Evolutionary conservation across 2,888 invertebrate species (phyloP), one percentile per base, ranked within the genome.

Genomic region (Heterodera filipjevi): DNA sequence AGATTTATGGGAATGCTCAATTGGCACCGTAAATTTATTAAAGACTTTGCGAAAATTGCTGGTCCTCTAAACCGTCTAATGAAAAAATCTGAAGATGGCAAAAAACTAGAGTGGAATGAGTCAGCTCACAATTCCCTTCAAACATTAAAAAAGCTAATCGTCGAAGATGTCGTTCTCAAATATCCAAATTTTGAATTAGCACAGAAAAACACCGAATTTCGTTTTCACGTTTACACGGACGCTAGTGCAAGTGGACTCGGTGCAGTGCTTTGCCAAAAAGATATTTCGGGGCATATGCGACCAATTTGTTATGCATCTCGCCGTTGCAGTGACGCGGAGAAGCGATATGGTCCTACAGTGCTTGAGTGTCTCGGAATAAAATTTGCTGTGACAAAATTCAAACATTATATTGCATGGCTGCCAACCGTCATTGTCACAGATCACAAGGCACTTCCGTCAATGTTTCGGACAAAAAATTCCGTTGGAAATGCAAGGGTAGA

Each of bases 1-100:
- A 19, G 77, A 27, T 74, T 75, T 30, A 0, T 77, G 0, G 77
- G 77, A 2, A 3, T 77, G 22, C n/a, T n/a, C 22, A 77, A 77
- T 46, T 77, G 35, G 35, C 76, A 76, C 33, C 49, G 77, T 19
- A 77, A 76, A 14, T 77, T 77, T 33, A 35, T 77, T n/a, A 27
- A 77, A 12, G 33, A 35, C 22, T 77, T 76, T 22, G 30, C 77
- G 16, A 35, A 30, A 27, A 44, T 46, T 19, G 53, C 59, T 27
- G 53, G 59, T 1, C 77, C 77, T 32, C 73, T 77, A n/a, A 6
- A 30, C 1, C 3, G 30, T 2, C n/a, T 77, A 1, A 6, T 53
- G 44, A 33, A 70, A 76, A 77, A 77, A 19, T 39, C 3, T 39
- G 3, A 32, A 46, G 2, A 53, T 49, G 10, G 3, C 49, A 49